Evolutionary conservation across 2,113 vertebrate genomes (phyloP).

Genomic region (Phalacrocorax aristotelis): DNA sequence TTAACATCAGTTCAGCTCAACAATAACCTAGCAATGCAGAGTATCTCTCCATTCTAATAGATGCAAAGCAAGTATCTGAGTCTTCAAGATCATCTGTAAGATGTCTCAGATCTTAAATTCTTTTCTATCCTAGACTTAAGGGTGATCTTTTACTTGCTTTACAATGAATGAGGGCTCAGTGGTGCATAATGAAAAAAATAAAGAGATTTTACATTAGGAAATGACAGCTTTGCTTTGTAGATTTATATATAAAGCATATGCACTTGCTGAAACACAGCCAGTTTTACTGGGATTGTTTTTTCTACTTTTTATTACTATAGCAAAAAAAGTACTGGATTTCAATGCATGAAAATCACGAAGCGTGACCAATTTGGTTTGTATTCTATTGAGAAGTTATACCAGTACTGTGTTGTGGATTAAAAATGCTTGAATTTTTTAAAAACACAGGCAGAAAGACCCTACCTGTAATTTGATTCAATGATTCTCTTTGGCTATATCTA

Average conservation of each 20-base stretch:
- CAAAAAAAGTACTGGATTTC: neutral
- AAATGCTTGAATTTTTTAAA: neutral
- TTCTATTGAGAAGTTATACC: neutral
- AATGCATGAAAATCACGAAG: neutral
- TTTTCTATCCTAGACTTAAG: neutral
- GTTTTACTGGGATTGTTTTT: neutral
- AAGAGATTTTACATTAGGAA: conserved; percentile 9
- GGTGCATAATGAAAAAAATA: conserved; percentile 9
- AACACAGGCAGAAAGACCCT: neutral
- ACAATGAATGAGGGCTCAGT: neutral
- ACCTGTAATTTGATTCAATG: neutral
- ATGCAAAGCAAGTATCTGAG: neutral
- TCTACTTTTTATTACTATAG: neutral
- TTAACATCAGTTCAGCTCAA: neutral
- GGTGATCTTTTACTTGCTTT: neutral
- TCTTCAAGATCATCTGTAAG: neutral
- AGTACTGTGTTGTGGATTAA: neutral
- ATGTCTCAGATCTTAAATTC: neutral
- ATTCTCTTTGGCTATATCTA: neutral
- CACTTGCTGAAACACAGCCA: neutral
- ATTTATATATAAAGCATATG: neutral
- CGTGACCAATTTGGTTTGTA: neutral
- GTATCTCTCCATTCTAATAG: neutral
- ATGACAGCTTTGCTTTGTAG: neutral
- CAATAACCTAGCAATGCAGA: neutral